phyloP scores from a whole-genome alignment of 2,113 vertebrate genomes.

The Gasterosteus nipponicus region DNA sequence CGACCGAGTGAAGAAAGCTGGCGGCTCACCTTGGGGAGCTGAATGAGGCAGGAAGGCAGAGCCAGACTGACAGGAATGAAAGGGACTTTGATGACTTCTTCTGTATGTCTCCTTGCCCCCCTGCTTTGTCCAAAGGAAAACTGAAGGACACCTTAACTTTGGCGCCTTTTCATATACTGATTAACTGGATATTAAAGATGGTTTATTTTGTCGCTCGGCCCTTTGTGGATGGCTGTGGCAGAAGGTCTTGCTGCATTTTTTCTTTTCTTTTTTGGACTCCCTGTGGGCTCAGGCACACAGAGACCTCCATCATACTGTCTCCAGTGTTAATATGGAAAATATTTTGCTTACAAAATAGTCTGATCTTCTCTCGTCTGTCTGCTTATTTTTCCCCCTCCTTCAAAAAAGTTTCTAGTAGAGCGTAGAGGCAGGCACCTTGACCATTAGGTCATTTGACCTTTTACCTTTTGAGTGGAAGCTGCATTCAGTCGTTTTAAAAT shows the following conservation, averaged over 20 bases:
- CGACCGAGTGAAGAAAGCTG: constrained; percentile 65
- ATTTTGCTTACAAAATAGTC: too few species aligned
- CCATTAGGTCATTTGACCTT: not conserved
- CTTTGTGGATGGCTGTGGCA: constrained; percentile 5
- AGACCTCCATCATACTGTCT: constrained; percentile 1
- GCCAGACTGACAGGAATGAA: constrained; percentile 31
- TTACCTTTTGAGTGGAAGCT: not conserved
- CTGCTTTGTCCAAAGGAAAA: constrained; percentile 52
- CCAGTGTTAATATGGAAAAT: constrained; percentile 9
- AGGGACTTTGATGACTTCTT: constrained; percentile 50
- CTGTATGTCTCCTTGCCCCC: constrained; percentile 32
- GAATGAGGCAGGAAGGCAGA: constrained; percentile 15
- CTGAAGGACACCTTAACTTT: constrained; percentile 51
- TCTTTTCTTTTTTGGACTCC: constrained; percentile 5
- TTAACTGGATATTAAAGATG: constrained; percentile 30
- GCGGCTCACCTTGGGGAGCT: constrained; percentile 43
- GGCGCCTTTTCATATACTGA: constrained; percentile 50
- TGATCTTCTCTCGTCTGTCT: not conserved
- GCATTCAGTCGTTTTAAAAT: not conserved
- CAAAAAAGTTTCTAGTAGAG: not conserved
- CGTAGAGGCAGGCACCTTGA: not conserved
- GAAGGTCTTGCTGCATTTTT: constrained; percentile 12
- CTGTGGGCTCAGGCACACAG: constrained; percentile 12
- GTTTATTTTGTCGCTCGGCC: constrained; percentile 33
- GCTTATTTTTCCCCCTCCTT: not conserved